These are phyloP conservation scores for Pinna nobilis DNA, from an alignment of 1,140 invertebrate genomes.

Conservation along the genomic window DNA sequence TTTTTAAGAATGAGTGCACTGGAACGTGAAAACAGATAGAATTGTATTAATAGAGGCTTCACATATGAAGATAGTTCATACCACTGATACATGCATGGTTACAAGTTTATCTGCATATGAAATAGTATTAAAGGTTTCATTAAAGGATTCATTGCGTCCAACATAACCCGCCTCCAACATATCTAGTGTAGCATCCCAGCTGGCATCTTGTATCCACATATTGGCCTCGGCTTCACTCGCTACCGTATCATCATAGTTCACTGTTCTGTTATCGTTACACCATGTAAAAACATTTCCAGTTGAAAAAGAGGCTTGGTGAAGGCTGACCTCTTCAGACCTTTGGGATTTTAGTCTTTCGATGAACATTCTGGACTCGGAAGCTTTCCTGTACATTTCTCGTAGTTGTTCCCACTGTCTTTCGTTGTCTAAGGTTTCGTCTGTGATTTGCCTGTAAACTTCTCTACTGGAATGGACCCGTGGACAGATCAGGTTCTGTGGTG, in stretches of 20 bases:
- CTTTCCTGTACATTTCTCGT: too few species aligned
- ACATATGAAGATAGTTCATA: too few species aligned
- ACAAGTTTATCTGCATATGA: neutral
- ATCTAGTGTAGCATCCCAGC: neutral
- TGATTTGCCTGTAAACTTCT: neutral
- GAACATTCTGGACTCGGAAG: neutral
- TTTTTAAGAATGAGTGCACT: too few species aligned
- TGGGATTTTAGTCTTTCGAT: neutral
- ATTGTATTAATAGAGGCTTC: too few species aligned
- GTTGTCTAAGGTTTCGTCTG: neutral
- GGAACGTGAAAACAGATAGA: too few species aligned
- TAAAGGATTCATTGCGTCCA: neutral
- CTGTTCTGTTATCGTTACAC: neutral
- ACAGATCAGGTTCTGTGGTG: neutral
- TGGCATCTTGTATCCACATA: slow-evolving; percentile 6
- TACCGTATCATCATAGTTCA: neutral
- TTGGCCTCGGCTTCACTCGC: neutral
- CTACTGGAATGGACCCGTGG: too few species aligned
- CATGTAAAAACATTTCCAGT: neutral
- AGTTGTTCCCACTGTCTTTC: too few species aligned
- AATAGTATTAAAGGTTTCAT: neutral
- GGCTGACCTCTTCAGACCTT: neutral
- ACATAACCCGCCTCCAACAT: slow-evolving; percentile 17
- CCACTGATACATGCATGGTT: slow-evolving; percentile 6
- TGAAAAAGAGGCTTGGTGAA: neutral